Evolutionary conservation across 2,888 invertebrate genomes (phyloP), one percentile per base, ranked within the genome.

Genomic region (Mylabris sibirica): DNA sequence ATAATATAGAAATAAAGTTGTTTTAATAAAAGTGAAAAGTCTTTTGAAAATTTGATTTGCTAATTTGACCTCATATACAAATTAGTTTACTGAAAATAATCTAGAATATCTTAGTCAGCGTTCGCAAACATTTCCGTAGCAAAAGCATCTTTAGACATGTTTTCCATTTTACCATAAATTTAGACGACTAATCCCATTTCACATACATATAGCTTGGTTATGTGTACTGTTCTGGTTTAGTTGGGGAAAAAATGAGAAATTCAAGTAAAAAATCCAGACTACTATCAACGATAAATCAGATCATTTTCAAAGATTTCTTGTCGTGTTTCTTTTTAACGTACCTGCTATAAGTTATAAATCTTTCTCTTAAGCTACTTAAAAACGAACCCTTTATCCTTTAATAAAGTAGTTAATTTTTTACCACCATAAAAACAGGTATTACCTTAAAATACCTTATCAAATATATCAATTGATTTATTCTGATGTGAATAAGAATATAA

Each of bases 131-230:
- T 44, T 44, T 44, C 8, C 6, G 5, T 59, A 8, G 1, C 9
- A 59, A 59, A 22, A 14, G 30, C 59, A 30, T 22, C 6, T 22
- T 22, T 59, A 59, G 59, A 24, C 59, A 35, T 57, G 22, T 6
- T 61, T 61, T 57, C 57, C 35, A 61, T 30, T 44, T 53, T 35
- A 44, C 11, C 49, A 22, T 49, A 49, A 49, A 49, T 49, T 49
- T 11, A 49, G 20, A 20, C 8, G 20, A 49, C 49, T 49, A 49
- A 49, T 49, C 49, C 49, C 11, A 49, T 20, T 49, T 3, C 20
- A 22, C 20, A 49, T 14, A 57, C 57, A 57, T 57, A 57, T 22
- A 57, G 20, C 49, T 49, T n/a, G 17, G 41, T 9, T 9, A 49
- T 49, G 20, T 49, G 9, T 49, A 49, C n/a, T 6, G 44, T 44